A percentile compares a stretch with the other conserved stretches of the same genome.
phyloP scores from a whole-genome alignment of 2,797 vertebrate species.

The Otus scops region DNA sequence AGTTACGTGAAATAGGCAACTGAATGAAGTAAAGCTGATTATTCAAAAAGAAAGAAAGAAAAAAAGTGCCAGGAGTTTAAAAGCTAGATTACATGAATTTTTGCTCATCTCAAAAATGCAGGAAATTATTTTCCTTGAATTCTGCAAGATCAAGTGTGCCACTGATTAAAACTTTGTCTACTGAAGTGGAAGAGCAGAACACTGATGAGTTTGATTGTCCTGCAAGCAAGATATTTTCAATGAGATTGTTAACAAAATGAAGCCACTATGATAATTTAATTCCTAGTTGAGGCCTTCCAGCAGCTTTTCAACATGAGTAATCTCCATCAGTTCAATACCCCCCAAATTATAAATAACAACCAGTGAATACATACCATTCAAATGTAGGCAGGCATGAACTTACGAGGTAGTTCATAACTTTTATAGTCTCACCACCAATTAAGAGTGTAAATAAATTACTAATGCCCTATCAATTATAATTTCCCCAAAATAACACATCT shows the following conservation, averaged over 20 bases:
- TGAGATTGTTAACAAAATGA: constrained; percentile 63
- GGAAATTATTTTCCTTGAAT: constrained; percentile 68
- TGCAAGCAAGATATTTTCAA: constrained; percentile 64
- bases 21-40: constrained; percentile 45
- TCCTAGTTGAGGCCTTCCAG: constrained; percentile 62
- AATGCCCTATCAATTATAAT: not conserved
- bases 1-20: constrained; percentile 18
- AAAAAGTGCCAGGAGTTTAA: constrained; percentile 27
- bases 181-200: constrained; percentile 63
- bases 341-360: constrained; percentile 44
- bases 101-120: constrained; percentile 47
- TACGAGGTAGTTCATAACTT: not conserved
- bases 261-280: constrained; percentile 64
- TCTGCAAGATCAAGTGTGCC: constrained; percentile 55
- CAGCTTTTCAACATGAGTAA: constrained; percentile 59
- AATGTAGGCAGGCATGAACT: constrained; percentile 22
- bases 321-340: constrained; percentile 52
- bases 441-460: constrained; percentile 34
- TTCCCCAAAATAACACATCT: not conserved
- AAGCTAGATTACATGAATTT: constrained; percentile 53
- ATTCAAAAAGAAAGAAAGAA: constrained; percentile 17
- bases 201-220: constrained; percentile 71
- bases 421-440: constrained; percentile 1
- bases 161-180: constrained; percentile 67
- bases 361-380: constrained; percentile 30